Percentiles rank a stretch among this genome's conserved stretches.
phyloP scores from a whole-genome alignment of 1,140 invertebrate genomes.

The Arion vulgaris region DNA sequence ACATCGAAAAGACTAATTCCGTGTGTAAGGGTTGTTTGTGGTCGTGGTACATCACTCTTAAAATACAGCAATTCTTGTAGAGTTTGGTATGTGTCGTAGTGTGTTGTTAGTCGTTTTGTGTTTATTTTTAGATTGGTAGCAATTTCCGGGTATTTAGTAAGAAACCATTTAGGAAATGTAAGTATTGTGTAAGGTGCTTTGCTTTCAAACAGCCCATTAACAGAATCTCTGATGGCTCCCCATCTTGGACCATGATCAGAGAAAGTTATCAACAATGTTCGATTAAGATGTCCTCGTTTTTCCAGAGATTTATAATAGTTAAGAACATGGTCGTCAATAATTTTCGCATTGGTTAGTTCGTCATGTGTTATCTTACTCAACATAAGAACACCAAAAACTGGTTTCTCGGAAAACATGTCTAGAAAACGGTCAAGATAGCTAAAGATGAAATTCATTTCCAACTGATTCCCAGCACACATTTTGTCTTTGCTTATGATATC shows the following conservation, averaged over 20 bases:
- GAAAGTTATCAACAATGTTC: background rate
- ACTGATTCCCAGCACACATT: background rate
- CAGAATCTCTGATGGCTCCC: conserved; percentile 3
- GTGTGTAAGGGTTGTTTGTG: background rate
- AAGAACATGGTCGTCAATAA: background rate
- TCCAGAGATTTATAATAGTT: conserved; percentile 12
- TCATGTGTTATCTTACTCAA: background rate
- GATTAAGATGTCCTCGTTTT: conserved; percentile 1
- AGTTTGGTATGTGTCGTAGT: conserved; percentile 8
- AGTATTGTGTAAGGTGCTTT: background rate
- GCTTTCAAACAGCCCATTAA: conserved; percentile 7
- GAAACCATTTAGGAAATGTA: conserved; percentile 23
- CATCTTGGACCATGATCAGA: conserved; percentile 24
- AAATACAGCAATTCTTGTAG: conserved; percentile 18
- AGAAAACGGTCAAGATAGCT: conserved; percentile 1
- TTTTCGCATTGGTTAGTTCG: background rate
- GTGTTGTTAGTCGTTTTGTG: conserved; percentile 18
- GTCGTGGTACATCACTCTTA: background rate
- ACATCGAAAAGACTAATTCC: conserved; percentile 15
- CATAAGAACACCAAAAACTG: background rate
- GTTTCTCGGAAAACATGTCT: background rate
- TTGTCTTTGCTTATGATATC: background rate
- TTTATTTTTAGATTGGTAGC: background rate
- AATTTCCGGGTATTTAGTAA: conserved; percentile 13
- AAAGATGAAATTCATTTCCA: background rate